phyloP scores from a whole-genome alignment of 2,797 vertebrate species.

The Vespertilio murinus region DNA sequence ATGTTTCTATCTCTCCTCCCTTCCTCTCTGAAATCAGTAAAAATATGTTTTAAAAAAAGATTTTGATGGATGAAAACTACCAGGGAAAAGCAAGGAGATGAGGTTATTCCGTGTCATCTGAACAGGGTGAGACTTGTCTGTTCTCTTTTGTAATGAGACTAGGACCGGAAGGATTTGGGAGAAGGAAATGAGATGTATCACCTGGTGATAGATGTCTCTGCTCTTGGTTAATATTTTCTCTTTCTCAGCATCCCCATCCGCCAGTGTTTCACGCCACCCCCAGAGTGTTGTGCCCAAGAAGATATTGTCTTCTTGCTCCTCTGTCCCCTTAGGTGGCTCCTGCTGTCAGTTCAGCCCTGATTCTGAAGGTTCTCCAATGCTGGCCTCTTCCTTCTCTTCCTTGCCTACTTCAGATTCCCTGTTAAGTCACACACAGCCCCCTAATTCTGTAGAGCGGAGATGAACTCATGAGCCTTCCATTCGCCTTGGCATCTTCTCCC shows the following conservation, averaged over 20 bases:
- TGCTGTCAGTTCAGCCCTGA: neutral
- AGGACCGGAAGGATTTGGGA: neutral
- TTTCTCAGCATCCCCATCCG: neutral
- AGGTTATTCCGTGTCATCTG: neutral
- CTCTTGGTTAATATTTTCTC: neutral
- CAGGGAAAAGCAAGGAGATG: neutral
- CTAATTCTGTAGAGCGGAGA: neutral
- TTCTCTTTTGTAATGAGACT: neutral
- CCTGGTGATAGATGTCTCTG: neutral
- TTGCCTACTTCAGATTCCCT: neutral
- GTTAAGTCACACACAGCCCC: neutral
- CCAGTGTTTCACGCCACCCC: neutral
- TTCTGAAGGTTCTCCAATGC: neutral
- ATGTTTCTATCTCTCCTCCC: too few relatives aligned
- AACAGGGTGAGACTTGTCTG: neutral
- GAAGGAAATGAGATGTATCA: neutral
- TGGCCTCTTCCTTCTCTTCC: neutral
- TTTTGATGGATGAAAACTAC: conserved; percentile 35
- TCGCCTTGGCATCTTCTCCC: neutral
- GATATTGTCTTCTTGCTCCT: neutral
- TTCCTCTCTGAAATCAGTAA: too few relatives aligned
- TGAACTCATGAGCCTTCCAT: neutral
- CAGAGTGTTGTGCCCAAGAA: neutral
- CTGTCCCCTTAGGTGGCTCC: neutral
- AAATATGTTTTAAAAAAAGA: neutral